Evolutionary conservation across 2,797 vertebrate genomes (phyloP).

Genomic region (Acanthopagrus latus): DNA sequence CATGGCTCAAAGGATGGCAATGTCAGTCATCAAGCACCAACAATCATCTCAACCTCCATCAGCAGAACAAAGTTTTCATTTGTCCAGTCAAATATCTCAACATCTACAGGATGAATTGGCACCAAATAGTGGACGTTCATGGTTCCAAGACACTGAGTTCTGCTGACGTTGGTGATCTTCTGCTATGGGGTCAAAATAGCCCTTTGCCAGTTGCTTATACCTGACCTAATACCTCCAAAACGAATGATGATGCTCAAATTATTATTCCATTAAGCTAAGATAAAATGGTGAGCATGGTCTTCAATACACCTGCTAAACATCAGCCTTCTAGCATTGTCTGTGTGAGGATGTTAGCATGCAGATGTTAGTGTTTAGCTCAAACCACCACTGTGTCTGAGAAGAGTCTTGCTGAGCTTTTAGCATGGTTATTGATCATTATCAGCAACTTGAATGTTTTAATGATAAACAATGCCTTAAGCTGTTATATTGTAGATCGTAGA

Average conservation of each 20-base stretch:
- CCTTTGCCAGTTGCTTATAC: background rate
- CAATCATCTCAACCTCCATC: background rate
- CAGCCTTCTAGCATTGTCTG: background rate
- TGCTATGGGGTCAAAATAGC: no score
- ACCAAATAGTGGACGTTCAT: background rate
- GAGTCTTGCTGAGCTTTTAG: background rate
- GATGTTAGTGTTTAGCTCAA: background rate
- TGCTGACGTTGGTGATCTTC: background rate
- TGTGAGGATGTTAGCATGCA: background rate
- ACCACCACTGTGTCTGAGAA: background rate
- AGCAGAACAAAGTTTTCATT: background rate
- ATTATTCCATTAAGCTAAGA: background rate
- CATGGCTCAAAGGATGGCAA: background rate
- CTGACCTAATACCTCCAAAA: background rate
- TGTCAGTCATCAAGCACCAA: no score
- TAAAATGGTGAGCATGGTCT: background rate
- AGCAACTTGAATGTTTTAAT: background rate
- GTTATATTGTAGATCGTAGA: constrained; percentile 43
- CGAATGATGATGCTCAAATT: background rate
- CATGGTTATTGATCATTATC: background rate
- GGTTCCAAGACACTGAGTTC: background rate
- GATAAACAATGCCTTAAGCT: background rate
- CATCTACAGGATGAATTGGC: no score
- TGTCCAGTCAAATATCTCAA: background rate
- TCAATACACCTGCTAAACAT: background rate